Conservation (phyloP, 2,888 invertebrate species). For the Dicranocentrus wangi region DNA sequence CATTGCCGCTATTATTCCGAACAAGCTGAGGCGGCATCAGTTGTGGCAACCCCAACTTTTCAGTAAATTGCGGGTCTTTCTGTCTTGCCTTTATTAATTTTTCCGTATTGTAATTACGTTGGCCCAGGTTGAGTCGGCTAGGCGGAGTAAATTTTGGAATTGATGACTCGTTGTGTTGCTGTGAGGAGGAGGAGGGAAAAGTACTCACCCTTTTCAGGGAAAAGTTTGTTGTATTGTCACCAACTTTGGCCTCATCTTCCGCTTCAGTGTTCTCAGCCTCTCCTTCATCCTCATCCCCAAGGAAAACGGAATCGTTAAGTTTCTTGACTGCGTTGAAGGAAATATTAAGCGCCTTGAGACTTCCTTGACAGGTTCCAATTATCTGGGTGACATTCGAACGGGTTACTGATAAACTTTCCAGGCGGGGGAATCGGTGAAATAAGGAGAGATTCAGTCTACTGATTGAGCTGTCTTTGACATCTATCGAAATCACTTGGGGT, state of each 20-base stretch:
- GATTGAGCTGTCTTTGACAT: slow-evolving; percentile 52
- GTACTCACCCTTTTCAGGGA: slow-evolving; percentile 24
- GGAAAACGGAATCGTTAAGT: slow-evolving; percentile 48
- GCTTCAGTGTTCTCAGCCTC: background rate
- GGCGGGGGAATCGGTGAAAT: slow-evolving; percentile 48
- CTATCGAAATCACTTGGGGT: slow-evolving; percentile 45
- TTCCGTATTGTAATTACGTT: slow-evolving; percentile 28
- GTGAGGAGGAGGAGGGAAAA: slow-evolving; percentile 19
- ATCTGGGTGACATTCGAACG: slow-evolving; percentile 48
- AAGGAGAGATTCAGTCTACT: slow-evolving; percentile 44
- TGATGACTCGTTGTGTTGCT: background rate
- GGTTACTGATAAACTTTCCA: slow-evolving; percentile 53
- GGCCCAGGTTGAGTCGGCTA: background rate
- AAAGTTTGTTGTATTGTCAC: slow-evolving; percentile 37
- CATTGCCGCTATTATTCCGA: too few species aligned
- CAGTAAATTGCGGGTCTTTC: too few species aligned
- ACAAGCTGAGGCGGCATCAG: background rate
- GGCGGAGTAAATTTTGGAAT: slow-evolving; percentile 6
- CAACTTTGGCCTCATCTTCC: background rate
- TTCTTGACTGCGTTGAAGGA: slow-evolving; percentile 53
- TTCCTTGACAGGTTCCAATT: slow-evolving; percentile 42
- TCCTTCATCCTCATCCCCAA: background rate
- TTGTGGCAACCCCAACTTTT: background rate
- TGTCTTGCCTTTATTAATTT: slow-evolving; percentile 10
- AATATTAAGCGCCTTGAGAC: slow-evolving; percentile 51